phyloP scores from a whole-genome alignment of 2,113 vertebrate species.

The Bubo blakistoni region DNA sequence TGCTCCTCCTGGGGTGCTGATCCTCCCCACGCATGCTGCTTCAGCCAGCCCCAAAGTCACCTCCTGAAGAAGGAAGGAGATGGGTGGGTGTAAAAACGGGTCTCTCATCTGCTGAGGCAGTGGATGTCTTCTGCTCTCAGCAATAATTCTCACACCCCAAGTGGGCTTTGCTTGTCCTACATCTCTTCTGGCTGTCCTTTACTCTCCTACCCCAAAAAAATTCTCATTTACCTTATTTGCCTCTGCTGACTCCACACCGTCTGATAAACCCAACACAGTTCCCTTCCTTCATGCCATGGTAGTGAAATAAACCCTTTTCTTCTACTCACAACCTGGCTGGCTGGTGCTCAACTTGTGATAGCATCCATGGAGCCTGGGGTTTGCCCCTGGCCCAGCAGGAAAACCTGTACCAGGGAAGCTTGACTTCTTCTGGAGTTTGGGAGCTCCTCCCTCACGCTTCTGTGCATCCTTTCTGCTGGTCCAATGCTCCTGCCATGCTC shows the following conservation, averaged over 20 bases:
- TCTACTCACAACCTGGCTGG: rapidly evolving
- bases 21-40: not conserved
- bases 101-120: not conserved
- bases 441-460: not conserved
- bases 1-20: not conserved
- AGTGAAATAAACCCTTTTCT: not conserved
- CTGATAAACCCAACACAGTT: not conserved
- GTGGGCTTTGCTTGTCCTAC: not conserved
- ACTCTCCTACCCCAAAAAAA: not conserved
- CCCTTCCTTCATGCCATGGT: not conserved
- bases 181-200: not conserved
- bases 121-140: not conserved
- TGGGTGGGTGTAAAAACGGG: not conserved
- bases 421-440: not conserved
- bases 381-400: not conserved
- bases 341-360: rapidly evolving
- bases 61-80: not conserved
- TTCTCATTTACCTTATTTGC: not conserved
- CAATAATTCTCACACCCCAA: not conserved
- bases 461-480: not conserved
- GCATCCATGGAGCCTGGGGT: not conserved
- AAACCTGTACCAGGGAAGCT: not conserved
- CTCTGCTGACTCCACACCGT: not conserved
- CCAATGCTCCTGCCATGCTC: rapidly evolving
- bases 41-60: rapidly evolving